Evolutionary conservation across 2,797 vertebrate species (phyloP).

Genomic region (Lemur catta): DNA sequence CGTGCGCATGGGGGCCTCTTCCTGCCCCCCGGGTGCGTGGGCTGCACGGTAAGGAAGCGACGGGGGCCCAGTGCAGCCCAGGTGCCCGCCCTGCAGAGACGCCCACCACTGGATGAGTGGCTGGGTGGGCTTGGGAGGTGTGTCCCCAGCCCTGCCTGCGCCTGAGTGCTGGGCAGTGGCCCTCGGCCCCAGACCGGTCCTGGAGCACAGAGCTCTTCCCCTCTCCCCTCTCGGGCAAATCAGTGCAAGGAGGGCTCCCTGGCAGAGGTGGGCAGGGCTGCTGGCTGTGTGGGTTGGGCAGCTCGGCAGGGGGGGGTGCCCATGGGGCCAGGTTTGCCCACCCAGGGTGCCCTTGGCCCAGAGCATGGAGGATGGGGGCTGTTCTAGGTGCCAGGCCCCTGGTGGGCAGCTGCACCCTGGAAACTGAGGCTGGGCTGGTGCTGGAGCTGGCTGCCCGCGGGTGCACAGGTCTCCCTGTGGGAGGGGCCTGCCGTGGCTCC

Average conservation of each 20-base stretch:
- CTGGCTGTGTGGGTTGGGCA: neutral
- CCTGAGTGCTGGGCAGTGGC: fast-evolving
- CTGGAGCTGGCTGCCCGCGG: neutral
- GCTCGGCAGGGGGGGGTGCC: fast-evolving
- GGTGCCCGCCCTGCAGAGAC: fast-evolving
- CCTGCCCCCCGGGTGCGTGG: neutral
- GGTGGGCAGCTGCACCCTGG: neutral
- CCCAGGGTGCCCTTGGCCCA: neutral
- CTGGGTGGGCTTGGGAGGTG: neutral
- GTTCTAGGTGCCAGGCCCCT: neutral
- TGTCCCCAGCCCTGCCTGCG: neutral
- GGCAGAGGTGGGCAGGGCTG: slow-evolving; percentile 18
- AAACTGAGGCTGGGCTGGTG: neutral
- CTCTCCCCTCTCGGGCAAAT: neutral
- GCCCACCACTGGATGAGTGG: neutral
- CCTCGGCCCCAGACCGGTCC: neutral
- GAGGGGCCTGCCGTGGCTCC: neutral
- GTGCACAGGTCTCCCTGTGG: neutral
- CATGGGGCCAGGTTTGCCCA: neutral
- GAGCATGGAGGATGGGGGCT: neutral
- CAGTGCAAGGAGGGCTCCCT: slow-evolving; percentile 10
- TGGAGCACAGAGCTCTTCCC: neutral
- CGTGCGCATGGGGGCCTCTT: fast-evolving
- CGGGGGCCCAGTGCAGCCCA: fast-evolving
- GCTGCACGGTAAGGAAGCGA: no score